Conservation (phyloP, 2,888 invertebrate species). For the Drosophila percnosoma region DNA sequence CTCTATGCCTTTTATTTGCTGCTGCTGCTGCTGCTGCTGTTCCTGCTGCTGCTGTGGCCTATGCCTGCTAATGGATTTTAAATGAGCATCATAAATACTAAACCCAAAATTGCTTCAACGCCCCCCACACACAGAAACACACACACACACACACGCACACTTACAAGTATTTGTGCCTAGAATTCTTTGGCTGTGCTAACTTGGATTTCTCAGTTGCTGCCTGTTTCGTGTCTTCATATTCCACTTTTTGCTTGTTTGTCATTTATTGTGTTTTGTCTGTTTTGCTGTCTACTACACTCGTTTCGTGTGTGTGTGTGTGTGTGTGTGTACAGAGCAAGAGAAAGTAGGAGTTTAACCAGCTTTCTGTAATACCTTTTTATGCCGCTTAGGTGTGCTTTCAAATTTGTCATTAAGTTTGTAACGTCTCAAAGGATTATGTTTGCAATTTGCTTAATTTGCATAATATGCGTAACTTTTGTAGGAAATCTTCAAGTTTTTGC, state of each 20-base stretch:
- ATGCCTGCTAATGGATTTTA: constrained; percentile 83
- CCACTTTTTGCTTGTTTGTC: constrained; percentile 63
- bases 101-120: constrained; percentile 73
- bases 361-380: constrained; percentile 43
- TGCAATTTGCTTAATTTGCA: constrained; percentile 36
- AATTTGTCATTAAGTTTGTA: constrained; percentile 53
- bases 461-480: constrained; percentile 3
- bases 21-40: constrained; percentile 38
- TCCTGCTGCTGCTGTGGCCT: constrained; percentile 47
- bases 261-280: constrained; percentile 54
- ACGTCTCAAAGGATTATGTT: constrained; percentile 28
- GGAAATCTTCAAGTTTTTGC: not conserved
- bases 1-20: constrained; percentile 52
- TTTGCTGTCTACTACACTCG: constrained; percentile 23
- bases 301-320: not conserved
- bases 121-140: constrained; percentile 23
- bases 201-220: constrained; percentile 35
- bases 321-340: not conserved
- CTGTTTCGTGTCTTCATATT: constrained; percentile 41
- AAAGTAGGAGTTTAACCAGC: constrained; percentile 35
- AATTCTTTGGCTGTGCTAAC: constrained; percentile 19
- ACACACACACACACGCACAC: not conserved
- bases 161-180: constrained; percentile 5
- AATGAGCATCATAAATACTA: constrained; percentile 84
- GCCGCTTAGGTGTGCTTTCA: constrained; percentile 39